phyloP scores from a whole-genome alignment of 2,888 invertebrate species.

The Cerceris ruficornis region DNA sequence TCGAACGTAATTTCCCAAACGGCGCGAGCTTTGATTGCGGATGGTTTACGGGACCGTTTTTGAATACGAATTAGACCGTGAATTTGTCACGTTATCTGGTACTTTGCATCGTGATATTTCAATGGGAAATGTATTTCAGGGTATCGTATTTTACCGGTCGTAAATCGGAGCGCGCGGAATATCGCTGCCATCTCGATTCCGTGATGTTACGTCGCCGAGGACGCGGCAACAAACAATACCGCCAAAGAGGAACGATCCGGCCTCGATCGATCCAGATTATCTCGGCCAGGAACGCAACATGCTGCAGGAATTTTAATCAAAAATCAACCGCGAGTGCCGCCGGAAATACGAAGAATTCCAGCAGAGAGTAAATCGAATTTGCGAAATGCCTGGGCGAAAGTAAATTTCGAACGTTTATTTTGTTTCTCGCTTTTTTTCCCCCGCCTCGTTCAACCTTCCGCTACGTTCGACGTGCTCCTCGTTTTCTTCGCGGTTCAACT shows the following conservation, averaged over 20 bases:
- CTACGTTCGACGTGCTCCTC: background rate
- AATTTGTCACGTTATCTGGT: conserved; percentile 55
- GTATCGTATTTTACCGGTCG: conserved; percentile 44
- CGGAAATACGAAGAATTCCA: conserved; percentile 9
- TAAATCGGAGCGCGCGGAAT: conserved; percentile 48
- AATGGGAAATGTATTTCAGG: conserved; percentile 37
- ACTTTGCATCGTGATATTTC: conserved; percentile 50
- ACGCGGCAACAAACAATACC: conserved; percentile 49
- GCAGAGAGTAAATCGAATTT: conserved; percentile 9
- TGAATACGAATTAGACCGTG: conserved; percentile 17
- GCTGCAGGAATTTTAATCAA: conserved; percentile 45
- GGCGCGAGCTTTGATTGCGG: background rate
- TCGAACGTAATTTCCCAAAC: conserved; percentile 1
- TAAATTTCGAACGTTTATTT: background rate
- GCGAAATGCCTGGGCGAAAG: background rate
- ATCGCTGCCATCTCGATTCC: conserved; percentile 57
- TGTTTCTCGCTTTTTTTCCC: too few relatives aligned
- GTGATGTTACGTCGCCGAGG: conserved; percentile 26
- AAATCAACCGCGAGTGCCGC: conserved; percentile 25
- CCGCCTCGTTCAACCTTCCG: background rate
- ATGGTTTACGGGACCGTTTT: conserved; percentile 18
- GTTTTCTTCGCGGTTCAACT: background rate
- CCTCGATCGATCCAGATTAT: conserved; percentile 38
- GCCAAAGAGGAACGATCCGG: conserved; percentile 22
- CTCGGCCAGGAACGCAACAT: conserved; percentile 8